Conservation (phyloP, 2,797 vertebrate genomes). For the Pampus argenteus region DNA sequence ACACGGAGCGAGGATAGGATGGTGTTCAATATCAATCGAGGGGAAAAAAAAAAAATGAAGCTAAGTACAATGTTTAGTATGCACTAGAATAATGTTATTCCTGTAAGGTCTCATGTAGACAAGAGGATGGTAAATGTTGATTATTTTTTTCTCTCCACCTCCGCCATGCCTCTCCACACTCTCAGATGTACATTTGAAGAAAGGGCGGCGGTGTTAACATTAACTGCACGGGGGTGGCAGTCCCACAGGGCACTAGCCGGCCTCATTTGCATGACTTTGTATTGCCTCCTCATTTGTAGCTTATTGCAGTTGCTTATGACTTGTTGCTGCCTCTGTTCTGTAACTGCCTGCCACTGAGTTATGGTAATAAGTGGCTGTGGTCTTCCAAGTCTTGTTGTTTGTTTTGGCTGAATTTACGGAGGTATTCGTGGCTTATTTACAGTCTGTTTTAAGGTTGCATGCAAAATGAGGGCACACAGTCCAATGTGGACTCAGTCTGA, state of each 20-base stretch:
- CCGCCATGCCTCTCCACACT: constrained; percentile 35
- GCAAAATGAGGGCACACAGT: constrained; percentile 10
- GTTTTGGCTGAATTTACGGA: too few relatives aligned
- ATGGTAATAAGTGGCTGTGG: constrained; percentile 51
- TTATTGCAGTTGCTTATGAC: constrained; percentile 65
- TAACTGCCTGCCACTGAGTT: constrained; percentile 51
- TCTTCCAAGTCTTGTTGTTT: constrained; percentile 13
- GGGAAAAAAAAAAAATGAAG: constrained; percentile 17
- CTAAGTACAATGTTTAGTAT: constrained; percentile 6
- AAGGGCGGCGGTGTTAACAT: constrained; percentile 43
- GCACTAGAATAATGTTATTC: constrained; percentile 15
- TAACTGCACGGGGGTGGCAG: constrained; percentile 53
- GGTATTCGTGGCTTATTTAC: constrained; percentile 25
- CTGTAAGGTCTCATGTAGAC: constrained; percentile 45
- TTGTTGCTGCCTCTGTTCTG: constrained; percentile 66
- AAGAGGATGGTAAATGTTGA: constrained; percentile 51
- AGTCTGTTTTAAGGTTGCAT: constrained; percentile 17
- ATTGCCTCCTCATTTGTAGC: constrained; percentile 75
- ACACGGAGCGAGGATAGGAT: constrained; percentile 11
- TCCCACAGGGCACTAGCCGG: constrained; percentile 54
- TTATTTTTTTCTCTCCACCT: constrained; percentile 55
- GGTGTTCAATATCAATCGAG: constrained; percentile 23
- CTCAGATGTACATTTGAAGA: constrained; percentile 47
- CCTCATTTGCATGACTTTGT: constrained; percentile 82
- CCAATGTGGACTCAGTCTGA: neutral